phyloP scores from a whole-genome alignment of 2,888 invertebrate species.

The Synanthedon formicaeformis region DNA sequence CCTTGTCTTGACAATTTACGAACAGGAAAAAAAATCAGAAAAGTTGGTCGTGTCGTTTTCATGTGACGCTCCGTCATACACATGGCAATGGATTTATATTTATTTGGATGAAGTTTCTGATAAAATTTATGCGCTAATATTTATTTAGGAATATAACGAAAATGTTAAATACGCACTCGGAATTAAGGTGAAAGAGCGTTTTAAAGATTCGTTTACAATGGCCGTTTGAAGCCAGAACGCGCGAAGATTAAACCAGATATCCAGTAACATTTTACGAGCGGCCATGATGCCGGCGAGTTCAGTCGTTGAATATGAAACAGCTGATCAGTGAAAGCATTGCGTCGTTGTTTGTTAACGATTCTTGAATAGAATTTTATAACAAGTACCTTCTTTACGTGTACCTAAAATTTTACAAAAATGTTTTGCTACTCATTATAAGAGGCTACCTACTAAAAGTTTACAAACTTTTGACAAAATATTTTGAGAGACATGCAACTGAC shows the following conservation, averaged over 20 bases:
- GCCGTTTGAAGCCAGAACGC: neutral
- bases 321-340: slow-evolving; percentile 1
- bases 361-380: neutral
- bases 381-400: neutral
- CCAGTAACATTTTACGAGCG: slow-evolving; percentile 4
- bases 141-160: no score
- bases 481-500: no score
- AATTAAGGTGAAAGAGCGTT: neutral
- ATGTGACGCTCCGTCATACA: no score
- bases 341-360: slow-evolving; percentile 2
- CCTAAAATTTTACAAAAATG: neutral
- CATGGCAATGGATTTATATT: no score
- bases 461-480: no score
- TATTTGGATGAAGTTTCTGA: no score
- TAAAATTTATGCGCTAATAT: no score
- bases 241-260: slow-evolving; percentile 5
- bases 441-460: no score
- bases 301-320: slow-evolving; percentile 3
- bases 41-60: no score
- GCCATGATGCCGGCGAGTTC: slow-evolving; percentile 4
- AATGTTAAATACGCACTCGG: neutral
- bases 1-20: no score
- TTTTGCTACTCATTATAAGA: no score
- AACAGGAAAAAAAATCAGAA: no score
- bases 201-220: neutral